These are phyloP conservation scores for Hyposoter didymator DNA, from an alignment of 2,888 invertebrate genomes.

Conservation along the genomic window DNA sequence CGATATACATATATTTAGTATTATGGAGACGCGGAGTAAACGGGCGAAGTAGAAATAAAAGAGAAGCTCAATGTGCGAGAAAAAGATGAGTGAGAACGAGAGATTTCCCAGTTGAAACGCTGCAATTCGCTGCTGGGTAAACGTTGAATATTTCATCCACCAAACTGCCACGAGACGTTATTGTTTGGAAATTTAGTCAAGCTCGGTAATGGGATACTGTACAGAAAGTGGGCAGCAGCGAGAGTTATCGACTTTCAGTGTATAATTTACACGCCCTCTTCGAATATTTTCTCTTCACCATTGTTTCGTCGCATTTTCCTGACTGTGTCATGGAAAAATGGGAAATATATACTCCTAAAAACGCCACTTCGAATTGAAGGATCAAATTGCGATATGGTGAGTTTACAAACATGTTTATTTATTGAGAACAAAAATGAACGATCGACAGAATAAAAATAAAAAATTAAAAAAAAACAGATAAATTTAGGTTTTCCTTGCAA, in stretches of 20 bases:
- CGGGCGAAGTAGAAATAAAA: constrained; percentile 31
- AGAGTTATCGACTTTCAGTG: constrained; percentile 40
- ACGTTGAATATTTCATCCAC: constrained; percentile 61
- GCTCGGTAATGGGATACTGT: constrained; percentile 27
- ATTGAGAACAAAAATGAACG: neutral
- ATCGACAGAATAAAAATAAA: neutral
- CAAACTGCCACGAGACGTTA: constrained; percentile 55
- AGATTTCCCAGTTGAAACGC: constrained; percentile 36
- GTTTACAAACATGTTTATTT: neutral
- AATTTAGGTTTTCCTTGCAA: neutral
- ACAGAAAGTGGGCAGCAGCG: constrained; percentile 17
- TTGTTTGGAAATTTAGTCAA: constrained; percentile 58
- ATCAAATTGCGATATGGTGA: neutral
- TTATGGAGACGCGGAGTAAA: neutral
- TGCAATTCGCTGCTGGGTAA: constrained; percentile 43
- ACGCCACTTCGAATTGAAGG: neutral
- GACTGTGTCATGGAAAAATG: neutral
- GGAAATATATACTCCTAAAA: neutral
- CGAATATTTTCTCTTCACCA: constrained; percentile 8
- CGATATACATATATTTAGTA: constrained; percentile 1
- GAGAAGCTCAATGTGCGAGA: neutral
- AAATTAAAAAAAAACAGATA: neutral
- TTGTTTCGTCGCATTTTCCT: neutral
- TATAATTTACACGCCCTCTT: constrained; percentile 23
- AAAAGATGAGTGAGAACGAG: constrained; percentile 53